phyloP scores from a whole-genome alignment of 2,888 invertebrate genomes.

The Andrena haemorrhoa region DNA sequence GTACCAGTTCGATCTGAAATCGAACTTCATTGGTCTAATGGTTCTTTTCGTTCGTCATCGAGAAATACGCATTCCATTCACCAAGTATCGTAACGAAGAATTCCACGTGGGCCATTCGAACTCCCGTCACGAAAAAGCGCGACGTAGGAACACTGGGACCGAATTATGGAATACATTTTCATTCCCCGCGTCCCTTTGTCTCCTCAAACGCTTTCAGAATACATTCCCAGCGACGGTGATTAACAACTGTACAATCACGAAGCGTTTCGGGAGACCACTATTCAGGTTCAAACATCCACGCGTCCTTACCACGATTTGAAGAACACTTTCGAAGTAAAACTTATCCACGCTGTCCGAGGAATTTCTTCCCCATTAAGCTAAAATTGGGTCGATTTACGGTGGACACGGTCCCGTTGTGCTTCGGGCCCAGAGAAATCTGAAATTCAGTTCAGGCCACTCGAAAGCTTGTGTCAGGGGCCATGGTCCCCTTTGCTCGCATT shows the following conservation, averaged over 20 bases:
- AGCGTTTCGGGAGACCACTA: neutral
- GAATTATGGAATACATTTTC: slow-evolving; percentile 49
- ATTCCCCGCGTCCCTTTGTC: slow-evolving; percentile 27
- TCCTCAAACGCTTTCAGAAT: slow-evolving; percentile 42
- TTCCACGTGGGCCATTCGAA: slow-evolving; percentile 19
- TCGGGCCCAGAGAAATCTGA: neutral
- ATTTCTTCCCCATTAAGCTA: slow-evolving; percentile 2
- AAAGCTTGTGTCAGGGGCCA: slow-evolving; percentile 4
- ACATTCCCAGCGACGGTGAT: slow-evolving; percentile 1
- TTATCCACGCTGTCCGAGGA: neutral
- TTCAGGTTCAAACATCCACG: neutral
- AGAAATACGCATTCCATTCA: neutral
- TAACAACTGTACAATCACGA: neutral
- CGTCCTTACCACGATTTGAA: neutral
- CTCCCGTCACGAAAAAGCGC: slow-evolving; percentile 36
- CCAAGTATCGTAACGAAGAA: neutral
- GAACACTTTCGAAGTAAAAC: neutral
- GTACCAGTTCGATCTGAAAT: neutral
- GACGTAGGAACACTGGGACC: slow-evolving; percentile 12
- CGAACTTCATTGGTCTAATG: neutral
- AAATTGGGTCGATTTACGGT: neutral
- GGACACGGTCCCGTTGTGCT: neutral
- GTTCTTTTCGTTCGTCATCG: neutral
- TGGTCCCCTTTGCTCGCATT: neutral
- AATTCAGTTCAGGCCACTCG: slow-evolving; percentile 10